Evolutionary conservation across 2,797 vertebrate genomes (phyloP), one percentile per base, ranked within the genome.

Genomic region (Ptychadena robeensis): DNA sequence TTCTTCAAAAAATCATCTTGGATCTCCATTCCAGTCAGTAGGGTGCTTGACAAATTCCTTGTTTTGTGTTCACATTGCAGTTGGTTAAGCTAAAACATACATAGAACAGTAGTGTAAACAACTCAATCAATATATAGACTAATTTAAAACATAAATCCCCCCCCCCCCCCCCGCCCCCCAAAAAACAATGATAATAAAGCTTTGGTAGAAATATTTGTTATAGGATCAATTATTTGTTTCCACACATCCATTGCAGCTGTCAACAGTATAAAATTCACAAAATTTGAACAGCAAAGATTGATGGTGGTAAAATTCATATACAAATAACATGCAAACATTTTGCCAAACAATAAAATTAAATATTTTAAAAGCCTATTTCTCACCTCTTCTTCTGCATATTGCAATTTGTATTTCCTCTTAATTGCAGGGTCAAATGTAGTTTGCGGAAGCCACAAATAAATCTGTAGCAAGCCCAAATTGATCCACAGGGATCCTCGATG

Each of bases 351-450:
- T 1, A 2, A 3, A 48, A 12, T 28, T n/a, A 34, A 67, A 18
- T 18, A 2, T 28, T 2, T 30, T 63, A 22, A 63, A 8, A 22
- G 22, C 73, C 38, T 30, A 2, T 22, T 9, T 14, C 91, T 89
- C 85, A 99, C 98, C 96, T 99, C 96, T 85, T 98, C 96, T 86
- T 96, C 92, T 40, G 94, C 89, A 0, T 99, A 98, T 86, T 90
- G 94, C 80, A 99, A 95, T 87, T 97, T 99, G 91, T 97, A 97
- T 22, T 96, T 93, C 75, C 95, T 95, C 91, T 98, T 99, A 85
- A 97, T 91, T 2, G 97, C 96, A 0, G 98, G 97, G 89, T 99
- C 98, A 85, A 98, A 99, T 81, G 93, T 93, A 9, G 95, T 96
- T 88, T 97, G 96, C 0, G 98, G 98, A 25, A 95, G 94, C 98